Base-by-base conservation (phyloP, 2,797 vertebrate genomes). In the Phylloscopus collybita region DNA sequence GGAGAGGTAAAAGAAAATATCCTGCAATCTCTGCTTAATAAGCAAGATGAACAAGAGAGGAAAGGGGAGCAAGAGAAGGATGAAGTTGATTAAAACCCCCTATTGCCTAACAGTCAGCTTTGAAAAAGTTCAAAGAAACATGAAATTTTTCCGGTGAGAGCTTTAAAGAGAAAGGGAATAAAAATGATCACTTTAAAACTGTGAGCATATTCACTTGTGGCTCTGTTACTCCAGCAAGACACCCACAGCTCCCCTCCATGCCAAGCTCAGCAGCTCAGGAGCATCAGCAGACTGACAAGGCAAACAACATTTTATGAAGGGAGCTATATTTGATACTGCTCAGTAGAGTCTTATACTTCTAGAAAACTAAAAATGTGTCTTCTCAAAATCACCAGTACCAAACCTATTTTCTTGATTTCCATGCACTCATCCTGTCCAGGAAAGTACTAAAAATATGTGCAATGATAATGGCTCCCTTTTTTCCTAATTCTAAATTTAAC, bases 151-250 rank as follows among this genome's bases (percentile, higher is more conserved):
- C 34, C 11, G 23, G 66, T 69, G 51, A 23, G 17, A 73, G 32
- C 30, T 94, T 86, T 76, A 56, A 40, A 95, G 88, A 88, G 71
- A 86, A 82, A 47, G 8, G 18, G 45, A 94, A 81, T 74, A 78
- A 80, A 93, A 87, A 75, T 20, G 15, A 86, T 83, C 20, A 47
- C 88, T 90, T 61, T 62, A 36, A 90, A 91, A 54, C 62, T 84
- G 84, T 45, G 40, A 73, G 42, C 30, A 76, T 54, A 81, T 94
- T 91, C 81, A 70, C 80, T 92, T 69, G 64, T 56, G 76, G 49
- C 36, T 89, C 76, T 88, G 42, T 75, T 79, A 71, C 81, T 92
- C 92, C 86, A 92, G 76, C 26, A 78, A 82, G 85, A 94, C 74
- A 86, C 59, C 73, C 81, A 93, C 86, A 85, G 75, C 50, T 88